Base-by-base conservation (phyloP, 2,888 invertebrate genomes). In the Luperina nickerlii region DNA sequence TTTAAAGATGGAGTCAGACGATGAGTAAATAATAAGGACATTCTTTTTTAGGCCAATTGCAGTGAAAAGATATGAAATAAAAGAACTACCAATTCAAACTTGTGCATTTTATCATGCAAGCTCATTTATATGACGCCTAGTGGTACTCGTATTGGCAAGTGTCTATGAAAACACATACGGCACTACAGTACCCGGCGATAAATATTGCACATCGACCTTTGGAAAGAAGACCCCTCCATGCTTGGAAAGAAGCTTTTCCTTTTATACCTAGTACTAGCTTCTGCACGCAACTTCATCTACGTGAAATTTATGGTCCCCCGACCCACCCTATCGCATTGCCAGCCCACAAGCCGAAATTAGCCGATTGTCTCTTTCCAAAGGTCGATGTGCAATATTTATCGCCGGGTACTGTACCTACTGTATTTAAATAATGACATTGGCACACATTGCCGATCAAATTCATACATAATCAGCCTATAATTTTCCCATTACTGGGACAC, bases 381-480 rank as follows among this genome's bases (percentile, higher is more conserved):
- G n/a, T n/a, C n/a, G n/a, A n/a, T n/a, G n/a, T n/a, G n/a, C n/a
- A n/a, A n/a, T n/a, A n/a, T n/a, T n/a, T n/a, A n/a, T n/a, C n/a
- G n/a, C n/a, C n/a, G n/a, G n/a, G n/a, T n/a, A n/a, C n/a, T n/a
- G n/a, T 51, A 45, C 24, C 1, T 45, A 18, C 13, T 38, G 32
- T 75, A 76, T 62, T 62, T 45, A 60, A 57, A 76, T 54, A 45
- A 32, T 67, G 60, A n/a, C 32, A 62, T 62, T 82, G 76, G 83
- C 66, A 51, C 27, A 57, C 42, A 27, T 48, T 66, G 75, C 6
- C 32, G 4, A 42, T 82, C 82, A 77, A 65, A 42, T 63, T 65
- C n/a, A 65, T 65, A 54, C 9, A 57, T 57, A 57, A 9, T 8
- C 9, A 57, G 54, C 20, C 3, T 24, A 4, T 57, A 9, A 57